phyloP scores from a whole-genome alignment of 2,888 invertebrate genomes.

The Xanthia togata region DNA sequence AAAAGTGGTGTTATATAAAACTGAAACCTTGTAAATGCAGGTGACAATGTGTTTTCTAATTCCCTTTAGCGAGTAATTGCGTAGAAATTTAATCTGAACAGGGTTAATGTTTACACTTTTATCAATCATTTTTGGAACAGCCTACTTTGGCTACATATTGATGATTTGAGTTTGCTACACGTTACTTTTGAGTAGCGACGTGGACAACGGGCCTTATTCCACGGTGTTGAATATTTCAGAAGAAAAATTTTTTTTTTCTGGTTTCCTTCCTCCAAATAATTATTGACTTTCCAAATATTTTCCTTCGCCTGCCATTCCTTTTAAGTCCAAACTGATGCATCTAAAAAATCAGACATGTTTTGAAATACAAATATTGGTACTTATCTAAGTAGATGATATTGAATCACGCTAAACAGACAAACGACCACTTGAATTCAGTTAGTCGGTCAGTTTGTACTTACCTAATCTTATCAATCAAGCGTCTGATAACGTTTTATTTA shows the following conservation, averaged over 20 bases:
- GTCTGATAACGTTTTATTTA: conserved; percentile 47
- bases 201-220: not conserved
- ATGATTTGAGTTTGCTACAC: not conserved
- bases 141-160: too few species aligned
- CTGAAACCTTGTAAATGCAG: too few species aligned
- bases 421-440: conserved; percentile 31
- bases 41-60: too few species aligned
- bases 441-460: conserved; percentile 49
- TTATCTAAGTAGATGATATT: not conserved
- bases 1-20: too few species aligned
- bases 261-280: not conserved
- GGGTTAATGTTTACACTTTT: too few species aligned
- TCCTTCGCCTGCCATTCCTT: not conserved
- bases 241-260: not conserved
- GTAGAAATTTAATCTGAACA: too few species aligned
- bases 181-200: too few species aligned
- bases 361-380: not conserved
- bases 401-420: not conserved
- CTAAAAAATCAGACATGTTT: conserved; percentile 4
- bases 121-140: too few species aligned
- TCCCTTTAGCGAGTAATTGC: too few species aligned
- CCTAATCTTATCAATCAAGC: conserved; percentile 45
- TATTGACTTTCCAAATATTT: not conserved
- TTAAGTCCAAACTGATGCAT: not conserved
- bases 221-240: not conserved